These are phyloP conservation scores for Drosophila tristis DNA, from an alignment of 1,140 invertebrate genomes.

Conservation along the genomic window DNA sequence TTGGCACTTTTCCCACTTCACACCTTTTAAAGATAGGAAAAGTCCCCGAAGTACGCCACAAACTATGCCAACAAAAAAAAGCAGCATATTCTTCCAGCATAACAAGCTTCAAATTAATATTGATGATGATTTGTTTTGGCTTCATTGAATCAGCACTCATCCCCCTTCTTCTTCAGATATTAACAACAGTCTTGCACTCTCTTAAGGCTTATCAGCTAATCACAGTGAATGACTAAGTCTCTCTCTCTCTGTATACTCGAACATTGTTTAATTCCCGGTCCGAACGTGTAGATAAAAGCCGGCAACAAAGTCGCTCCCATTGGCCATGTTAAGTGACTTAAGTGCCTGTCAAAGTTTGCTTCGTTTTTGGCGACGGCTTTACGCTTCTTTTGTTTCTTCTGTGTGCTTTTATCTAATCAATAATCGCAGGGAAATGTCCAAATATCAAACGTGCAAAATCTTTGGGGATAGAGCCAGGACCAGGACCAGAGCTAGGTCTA, in stretches of 20 bases:
- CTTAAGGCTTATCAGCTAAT: conserved; percentile 23
- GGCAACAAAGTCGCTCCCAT: conserved; percentile 42
- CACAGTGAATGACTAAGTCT: conserved; percentile 7
- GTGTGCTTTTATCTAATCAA: conserved; percentile 73
- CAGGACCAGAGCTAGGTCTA: conserved; percentile 4
- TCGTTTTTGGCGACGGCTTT: conserved; percentile 41
- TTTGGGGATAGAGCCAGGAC: conserved; percentile 63
- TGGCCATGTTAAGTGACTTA: conserved; percentile 79
- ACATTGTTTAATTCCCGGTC: conserved; percentile 54
- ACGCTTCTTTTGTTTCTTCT: conserved; percentile 53
- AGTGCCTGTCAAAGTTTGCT: conserved; percentile 61
- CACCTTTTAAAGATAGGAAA: too few relatives aligned
- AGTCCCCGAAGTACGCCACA: too few relatives aligned
- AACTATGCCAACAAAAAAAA: too few relatives aligned
- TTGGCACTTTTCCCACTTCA: too few relatives aligned
- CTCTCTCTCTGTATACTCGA: conserved; percentile 6
- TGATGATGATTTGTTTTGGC: too few relatives aligned
- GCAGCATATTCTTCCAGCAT: too few relatives aligned
- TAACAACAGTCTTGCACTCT: not conserved
- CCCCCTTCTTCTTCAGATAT: not conserved
- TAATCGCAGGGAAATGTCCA: conserved; percentile 76
- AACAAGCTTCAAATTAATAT: too few relatives aligned
- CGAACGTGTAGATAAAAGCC: conserved; percentile 32
- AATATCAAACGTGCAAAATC: conserved; percentile 81
- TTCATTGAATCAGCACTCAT: not conserved